Evolutionary conservation across 2,888 invertebrate genomes (phyloP).

Genomic region (Iphiclides podalirius): DNA sequence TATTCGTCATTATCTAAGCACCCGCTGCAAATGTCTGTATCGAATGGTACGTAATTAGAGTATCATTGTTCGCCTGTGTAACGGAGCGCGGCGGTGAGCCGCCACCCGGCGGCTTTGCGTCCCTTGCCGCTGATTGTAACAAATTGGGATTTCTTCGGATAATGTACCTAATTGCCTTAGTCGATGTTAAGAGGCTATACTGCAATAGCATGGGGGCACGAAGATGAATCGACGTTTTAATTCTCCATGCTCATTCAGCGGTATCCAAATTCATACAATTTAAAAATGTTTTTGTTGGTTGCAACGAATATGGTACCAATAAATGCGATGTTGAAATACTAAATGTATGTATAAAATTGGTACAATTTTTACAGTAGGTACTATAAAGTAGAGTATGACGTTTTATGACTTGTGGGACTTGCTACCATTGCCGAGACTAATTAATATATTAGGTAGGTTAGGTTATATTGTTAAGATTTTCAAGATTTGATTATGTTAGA

Average conservation of each 20-base stretch:
- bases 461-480: too few species aligned
- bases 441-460: too few species aligned
- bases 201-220: conserved; percentile 60
- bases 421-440: too few species aligned
- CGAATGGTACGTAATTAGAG: conserved; percentile 74
- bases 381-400: too few species aligned
- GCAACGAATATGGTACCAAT: too few species aligned
- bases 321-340: too few species aligned
- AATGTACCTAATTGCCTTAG: conserved; percentile 45
- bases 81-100: conserved; percentile 57
- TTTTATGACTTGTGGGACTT: too few species aligned
- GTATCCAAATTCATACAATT: background rate
- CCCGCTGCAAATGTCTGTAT: conserved; percentile 57
- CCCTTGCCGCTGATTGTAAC: conserved; percentile 66
- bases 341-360: too few species aligned
- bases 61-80: conserved; percentile 69
- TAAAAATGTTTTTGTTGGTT: too few species aligned
- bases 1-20: conserved; percentile 52
- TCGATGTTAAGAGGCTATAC: conserved; percentile 39
- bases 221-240: conserved; percentile 49
- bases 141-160: conserved; percentile 69
- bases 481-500: too few species aligned
- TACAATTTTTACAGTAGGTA: too few species aligned
- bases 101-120: too few species aligned
- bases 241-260: conserved; percentile 4